Percentiles rank a stretch among this genome's conserved stretches.
Evolutionary conservation across 2,113 vertebrate species (phyloP).

Genomic region (Saimiri boliviensis): DNA sequence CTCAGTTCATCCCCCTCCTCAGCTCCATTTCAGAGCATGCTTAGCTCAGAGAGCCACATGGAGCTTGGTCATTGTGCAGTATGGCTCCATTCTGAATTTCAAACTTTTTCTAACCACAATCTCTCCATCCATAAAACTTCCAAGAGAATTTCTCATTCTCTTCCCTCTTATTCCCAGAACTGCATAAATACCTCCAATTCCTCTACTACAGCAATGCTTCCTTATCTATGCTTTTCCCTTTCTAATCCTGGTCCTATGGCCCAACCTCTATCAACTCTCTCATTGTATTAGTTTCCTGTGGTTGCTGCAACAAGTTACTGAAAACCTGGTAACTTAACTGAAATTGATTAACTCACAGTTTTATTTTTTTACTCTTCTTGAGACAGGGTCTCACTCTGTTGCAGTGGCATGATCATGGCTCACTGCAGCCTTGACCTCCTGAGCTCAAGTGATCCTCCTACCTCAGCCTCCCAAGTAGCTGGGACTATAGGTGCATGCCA

Average conservation of each 20-base stretch:
- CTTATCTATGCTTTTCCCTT: not conserved
- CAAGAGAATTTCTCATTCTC: not conserved
- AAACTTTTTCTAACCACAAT: not conserved
- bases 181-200: not conserved
- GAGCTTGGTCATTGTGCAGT: accelerated
- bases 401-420: no score
- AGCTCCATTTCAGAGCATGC: not conserved
- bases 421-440: no score
- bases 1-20: not conserved
- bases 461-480: no score
- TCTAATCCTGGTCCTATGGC: not conserved
- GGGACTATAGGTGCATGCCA: no score
- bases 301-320: not conserved
- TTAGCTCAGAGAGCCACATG: accelerated
- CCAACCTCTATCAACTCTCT: not conserved
- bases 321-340: not conserved
- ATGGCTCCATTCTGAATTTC: not conserved
- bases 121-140: not conserved
- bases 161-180: not conserved
- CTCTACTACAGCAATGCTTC: not conserved
- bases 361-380: no score
- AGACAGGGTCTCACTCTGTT: no score
- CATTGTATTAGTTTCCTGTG: not conserved
- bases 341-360: not conserved
- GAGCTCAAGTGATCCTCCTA: no score